phyloP scores from a whole-genome alignment of 2,888 invertebrate genomes.

The Hyposoter didymator region DNA sequence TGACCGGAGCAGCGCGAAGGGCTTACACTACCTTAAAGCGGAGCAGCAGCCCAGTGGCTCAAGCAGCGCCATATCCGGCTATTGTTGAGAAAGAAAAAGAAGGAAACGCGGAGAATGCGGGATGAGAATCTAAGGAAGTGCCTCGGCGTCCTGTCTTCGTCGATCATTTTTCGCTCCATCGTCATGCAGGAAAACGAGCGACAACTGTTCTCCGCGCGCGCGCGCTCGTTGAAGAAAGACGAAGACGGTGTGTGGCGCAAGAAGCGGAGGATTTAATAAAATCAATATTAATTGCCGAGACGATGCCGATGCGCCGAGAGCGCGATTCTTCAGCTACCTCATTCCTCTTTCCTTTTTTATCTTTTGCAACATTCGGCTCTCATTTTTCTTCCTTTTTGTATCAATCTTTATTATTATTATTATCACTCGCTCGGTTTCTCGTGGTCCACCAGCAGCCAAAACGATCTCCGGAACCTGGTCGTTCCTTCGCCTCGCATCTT shows the following conservation, averaged over 20 bases:
- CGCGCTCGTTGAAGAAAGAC: neutral
- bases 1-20: neutral
- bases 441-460: constrained; percentile 57
- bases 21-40: constrained; percentile 23
- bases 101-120: constrained; percentile 67
- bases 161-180: constrained; percentile 24
- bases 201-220: constrained; percentile 48
- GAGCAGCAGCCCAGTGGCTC: constrained; percentile 16
- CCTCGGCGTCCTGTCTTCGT: neutral
- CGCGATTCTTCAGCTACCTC: constrained; percentile 52
- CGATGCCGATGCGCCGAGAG: constrained; percentile 70
- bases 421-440: constrained; percentile 25
- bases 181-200: constrained; percentile 42
- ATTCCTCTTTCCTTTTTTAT: constrained; percentile 39
- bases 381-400: constrained; percentile 28
- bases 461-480: constrained; percentile 51
- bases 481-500: constrained; percentile 58
- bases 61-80: constrained; percentile 47
- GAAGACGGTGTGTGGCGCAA: constrained; percentile 61
- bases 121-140: constrained; percentile 12
- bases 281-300: constrained; percentile 82
- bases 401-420: constrained; percentile 3
- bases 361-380: constrained; percentile 28
- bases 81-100: constrained; percentile 12
- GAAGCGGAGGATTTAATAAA: constrained; percentile 81